Conservation (phyloP, 2,888 invertebrate genomes). For the Odontothrips loti region DNA sequence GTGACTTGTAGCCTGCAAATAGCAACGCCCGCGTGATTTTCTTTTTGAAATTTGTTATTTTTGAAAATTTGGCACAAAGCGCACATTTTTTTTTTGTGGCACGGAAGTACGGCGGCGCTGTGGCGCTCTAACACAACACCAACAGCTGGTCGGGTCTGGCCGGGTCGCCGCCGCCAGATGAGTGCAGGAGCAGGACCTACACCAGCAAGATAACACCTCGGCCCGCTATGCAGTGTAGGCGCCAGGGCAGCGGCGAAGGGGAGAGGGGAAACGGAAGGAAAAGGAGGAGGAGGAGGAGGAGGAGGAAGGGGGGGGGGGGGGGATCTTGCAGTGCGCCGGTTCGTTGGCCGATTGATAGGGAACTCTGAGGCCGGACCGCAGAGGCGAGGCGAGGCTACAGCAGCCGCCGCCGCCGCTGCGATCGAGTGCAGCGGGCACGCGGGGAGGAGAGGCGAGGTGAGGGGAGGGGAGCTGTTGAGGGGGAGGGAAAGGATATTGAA, state of each 20-base stretch:
- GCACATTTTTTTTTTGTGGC: too few relatives aligned
- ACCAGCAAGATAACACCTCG: not conserved
- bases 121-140: too few relatives aligned
- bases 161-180: too few relatives aligned
- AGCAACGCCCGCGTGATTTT: too few relatives aligned
- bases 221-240: not conserved
- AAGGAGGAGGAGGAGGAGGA: not conserved
- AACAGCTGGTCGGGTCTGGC: too few relatives aligned
- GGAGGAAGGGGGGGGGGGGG: not conserved
- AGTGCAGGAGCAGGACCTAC: not conserved
- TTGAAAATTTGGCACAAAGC: too few relatives aligned
- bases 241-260: not conserved
- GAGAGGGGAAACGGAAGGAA: not conserved
- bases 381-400: not conserved
- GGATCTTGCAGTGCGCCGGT: not conserved
- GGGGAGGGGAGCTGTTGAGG: not conserved
- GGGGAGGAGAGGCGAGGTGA: not conserved
- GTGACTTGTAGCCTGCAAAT: too few relatives aligned
- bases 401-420: not conserved
- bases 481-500: too few relatives aligned
- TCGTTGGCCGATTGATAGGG: slow-evolving; percentile 20
- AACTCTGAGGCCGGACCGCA: not conserved
- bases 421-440: not conserved
- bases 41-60: too few relatives aligned
- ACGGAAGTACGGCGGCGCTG: too few relatives aligned